Percentiles rank a stretch among this genome's conserved stretches.
phyloP scores from a whole-genome alignment of 2,113 vertebrate species.

The Felis chaus region DNA sequence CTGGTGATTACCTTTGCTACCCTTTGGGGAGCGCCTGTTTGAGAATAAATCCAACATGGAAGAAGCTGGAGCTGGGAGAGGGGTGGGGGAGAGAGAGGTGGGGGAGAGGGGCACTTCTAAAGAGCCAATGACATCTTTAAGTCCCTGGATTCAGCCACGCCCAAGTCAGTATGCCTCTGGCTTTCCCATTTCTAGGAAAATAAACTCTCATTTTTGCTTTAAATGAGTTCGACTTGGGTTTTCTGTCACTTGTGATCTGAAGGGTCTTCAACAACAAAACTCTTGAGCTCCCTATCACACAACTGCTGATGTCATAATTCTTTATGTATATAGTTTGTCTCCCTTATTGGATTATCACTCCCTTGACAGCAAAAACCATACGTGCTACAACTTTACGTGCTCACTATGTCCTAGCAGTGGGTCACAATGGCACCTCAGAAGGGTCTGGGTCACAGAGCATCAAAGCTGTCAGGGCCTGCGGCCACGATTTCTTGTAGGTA shows the following conservation, averaged over 20 bases:
- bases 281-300: neutral
- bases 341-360: neutral
- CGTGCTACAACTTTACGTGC: fast-evolving
- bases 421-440: neutral
- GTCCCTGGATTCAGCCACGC: neutral
- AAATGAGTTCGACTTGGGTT: neutral
- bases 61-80: neutral
- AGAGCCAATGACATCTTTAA: neutral
- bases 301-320: neutral
- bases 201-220: neutral
- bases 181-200: neutral
- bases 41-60: neutral
- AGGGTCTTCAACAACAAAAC: neutral
- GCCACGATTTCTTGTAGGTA: neutral
- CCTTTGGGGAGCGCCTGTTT: neutral
- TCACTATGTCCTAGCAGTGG: neutral
- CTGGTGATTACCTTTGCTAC: neutral
- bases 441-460: neutral
- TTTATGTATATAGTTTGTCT: neutral
- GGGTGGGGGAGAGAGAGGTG: too few relatives aligned
- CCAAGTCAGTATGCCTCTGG: neutral
- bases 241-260: neutral
- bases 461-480: neutral
- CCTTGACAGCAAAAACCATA: neutral
- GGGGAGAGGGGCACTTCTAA: neutral